phyloP scores from a whole-genome alignment of 2,888 invertebrate species.

The Cordilura impudica region DNA sequence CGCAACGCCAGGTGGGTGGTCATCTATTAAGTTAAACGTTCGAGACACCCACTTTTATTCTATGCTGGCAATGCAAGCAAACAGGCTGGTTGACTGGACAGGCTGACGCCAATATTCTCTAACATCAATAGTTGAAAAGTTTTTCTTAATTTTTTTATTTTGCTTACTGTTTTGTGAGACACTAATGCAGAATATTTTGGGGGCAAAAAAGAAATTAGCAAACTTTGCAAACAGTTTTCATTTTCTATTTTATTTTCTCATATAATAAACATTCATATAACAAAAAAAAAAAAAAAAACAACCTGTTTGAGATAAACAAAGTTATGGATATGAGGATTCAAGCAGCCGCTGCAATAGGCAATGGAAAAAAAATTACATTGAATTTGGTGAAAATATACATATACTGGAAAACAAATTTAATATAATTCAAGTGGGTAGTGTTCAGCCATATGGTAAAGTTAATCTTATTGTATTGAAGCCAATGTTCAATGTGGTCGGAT shows the following conservation, averaged over 20 bases:
- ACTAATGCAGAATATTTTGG: constrained; percentile 7
- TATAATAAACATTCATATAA: constrained; percentile 10
- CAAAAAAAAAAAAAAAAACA: too few relatives aligned
- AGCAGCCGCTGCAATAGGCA: too few relatives aligned
- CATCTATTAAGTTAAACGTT: too few relatives aligned
- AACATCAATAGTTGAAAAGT: constrained; percentile 35
- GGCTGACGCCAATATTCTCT: constrained; percentile 54
- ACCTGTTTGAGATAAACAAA: too few relatives aligned
- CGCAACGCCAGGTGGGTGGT: neutral
- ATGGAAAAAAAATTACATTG: too few relatives aligned
- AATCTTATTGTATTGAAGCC: too few relatives aligned
- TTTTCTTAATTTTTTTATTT: constrained; percentile 32
- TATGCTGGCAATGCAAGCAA: constrained; percentile 6
- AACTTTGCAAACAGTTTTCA: constrained; percentile 49
- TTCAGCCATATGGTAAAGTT: too few relatives aligned
- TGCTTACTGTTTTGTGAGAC: neutral
- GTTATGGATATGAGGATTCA: too few relatives aligned
- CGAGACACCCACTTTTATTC: constrained; percentile 24
- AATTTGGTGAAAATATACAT: too few relatives aligned
- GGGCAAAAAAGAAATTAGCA: constrained; percentile 39
- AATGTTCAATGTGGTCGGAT: too few relatives aligned
- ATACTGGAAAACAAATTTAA: too few relatives aligned
- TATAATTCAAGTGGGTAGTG: too few relatives aligned
- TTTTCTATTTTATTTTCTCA: constrained; percentile 11
- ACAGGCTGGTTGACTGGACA: constrained; percentile 46